Base-by-base conservation (phyloP, 2,797 vertebrate species). In the Antennarius maculatus region DNA sequence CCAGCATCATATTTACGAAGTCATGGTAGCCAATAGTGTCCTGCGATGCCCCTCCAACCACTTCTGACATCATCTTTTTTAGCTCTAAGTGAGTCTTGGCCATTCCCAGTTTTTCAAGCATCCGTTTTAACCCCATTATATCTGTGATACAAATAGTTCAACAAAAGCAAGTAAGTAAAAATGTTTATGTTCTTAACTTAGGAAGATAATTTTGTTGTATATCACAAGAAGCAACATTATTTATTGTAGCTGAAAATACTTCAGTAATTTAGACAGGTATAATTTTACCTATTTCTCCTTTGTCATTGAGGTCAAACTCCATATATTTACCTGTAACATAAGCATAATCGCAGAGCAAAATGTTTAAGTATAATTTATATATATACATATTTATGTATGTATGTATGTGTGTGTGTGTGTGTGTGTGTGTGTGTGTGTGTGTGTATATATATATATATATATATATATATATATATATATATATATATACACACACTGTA, bases 1-100 rank as follows among this genome's bases (percentile, higher is more conserved):
- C 94, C 84, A 96, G 67, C 95, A 96, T 96, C 94, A 96, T 94
- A 31, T 85, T 86, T 65, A 95, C 84, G 81, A 96, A 96, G 86
- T 94, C 93, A 0, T 50, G 55, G 82, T 96, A 96, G 80, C 81
- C 64, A 79, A 96, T 89, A 0, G 90, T 92, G 31, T 96, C 94
- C 12, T 87, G 82, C 0, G 76, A 68, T 48, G 86, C 61, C 6
- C 84, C 86, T n/a, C 92, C 86, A 10, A 77, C 82, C 42, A 94
- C 93, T 48, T 96, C 94, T 50, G 80, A 80, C 80, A 96, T 95
- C 90, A 96, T 92, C 82, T 94, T 95, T 73, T 96, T 96, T 65
- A 96, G 83, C 65, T 96, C 95, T 61, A 95, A 52, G 66, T 96
- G 95, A 55, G 95, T 96, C 82, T 95, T 95, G 57, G 95, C 91